Percentiles rank a stretch among this genome's conserved stretches.
Conservation (phyloP, 2,888 invertebrate genomes). For the Drosophila mettleri region DNA sequence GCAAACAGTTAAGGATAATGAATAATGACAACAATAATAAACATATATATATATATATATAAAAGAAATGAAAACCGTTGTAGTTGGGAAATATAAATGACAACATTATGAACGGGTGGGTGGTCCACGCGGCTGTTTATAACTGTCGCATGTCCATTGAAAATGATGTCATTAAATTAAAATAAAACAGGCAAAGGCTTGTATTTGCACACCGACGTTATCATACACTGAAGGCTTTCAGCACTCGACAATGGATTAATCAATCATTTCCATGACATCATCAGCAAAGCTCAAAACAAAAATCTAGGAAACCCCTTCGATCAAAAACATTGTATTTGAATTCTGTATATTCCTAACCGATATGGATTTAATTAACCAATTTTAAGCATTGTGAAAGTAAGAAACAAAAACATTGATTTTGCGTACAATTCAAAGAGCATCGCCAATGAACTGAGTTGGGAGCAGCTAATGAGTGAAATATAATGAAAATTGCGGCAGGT, state of each 20-base stretch:
- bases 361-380: slow-evolving; percentile 5
- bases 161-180: slow-evolving; percentile 62
- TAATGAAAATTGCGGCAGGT: slow-evolving; percentile 14
- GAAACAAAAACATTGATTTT: slow-evolving; percentile 1
- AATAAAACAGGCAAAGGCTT: slow-evolving; percentile 36
- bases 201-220: slow-evolving; percentile 12
- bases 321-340: not conserved
- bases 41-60: no score
- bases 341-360: not conserved
- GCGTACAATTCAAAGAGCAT: slow-evolving; percentile 43
- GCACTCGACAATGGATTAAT: slow-evolving; percentile 11
- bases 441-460: slow-evolving; percentile 27
- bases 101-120: slow-evolving; percentile 64
- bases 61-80: slow-evolving; percentile 34
- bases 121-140: slow-evolving; percentile 28
- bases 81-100: slow-evolving; percentile 60
- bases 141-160: slow-evolving; percentile 53
- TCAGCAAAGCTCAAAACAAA: not conserved
- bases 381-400: not conserved
- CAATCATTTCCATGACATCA: slow-evolving; percentile 12
- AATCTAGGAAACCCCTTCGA: not conserved
- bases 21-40: slow-evolving; percentile 59
- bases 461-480: slow-evolving; percentile 40
- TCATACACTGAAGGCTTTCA: slow-evolving; percentile 13
- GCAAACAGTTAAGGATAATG: slow-evolving; percentile 57